phyloP scores from a whole-genome alignment of 2,797 vertebrate genomes.

The Orientallactaga sibirica region DNA sequence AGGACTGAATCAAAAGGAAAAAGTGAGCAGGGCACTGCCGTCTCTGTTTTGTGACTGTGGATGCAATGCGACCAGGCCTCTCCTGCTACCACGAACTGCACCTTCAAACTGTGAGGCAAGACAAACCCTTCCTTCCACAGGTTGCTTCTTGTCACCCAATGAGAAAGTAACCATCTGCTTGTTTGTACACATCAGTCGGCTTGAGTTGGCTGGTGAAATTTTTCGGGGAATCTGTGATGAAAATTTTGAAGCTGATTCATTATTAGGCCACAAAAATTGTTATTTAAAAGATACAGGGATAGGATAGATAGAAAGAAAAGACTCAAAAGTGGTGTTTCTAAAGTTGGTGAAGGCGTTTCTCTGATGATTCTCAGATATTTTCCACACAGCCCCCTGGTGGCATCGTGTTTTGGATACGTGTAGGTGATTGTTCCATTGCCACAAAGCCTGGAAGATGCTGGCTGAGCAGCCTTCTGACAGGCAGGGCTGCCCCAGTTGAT shows the following conservation, averaged over 20 bases:
- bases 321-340: not conserved
- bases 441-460: not conserved
- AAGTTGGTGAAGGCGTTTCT: slow-evolving; percentile 14
- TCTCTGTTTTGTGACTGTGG: not conserved
- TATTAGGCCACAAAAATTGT: not conserved
- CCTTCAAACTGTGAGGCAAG: not conserved
- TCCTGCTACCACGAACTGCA: no score
- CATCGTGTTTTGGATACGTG: not conserved
- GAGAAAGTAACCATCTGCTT: not conserved
- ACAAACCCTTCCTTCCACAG: not conserved
- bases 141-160: not conserved
- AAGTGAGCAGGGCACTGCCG: not conserved
- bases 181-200: not conserved
- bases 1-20: not conserved
- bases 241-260: not conserved
- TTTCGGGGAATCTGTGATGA: not conserved
- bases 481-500: fast-evolving
- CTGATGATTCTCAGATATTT: not conserved
- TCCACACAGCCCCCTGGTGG: not conserved
- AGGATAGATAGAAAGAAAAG: not conserved
- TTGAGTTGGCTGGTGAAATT: not conserved
- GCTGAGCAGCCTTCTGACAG: not conserved
- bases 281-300: not conserved
- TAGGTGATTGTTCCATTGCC: not conserved
- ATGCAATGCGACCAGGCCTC: no score